Conservation (phyloP, 30 jellyfish, hydroid and myxozoan genomes). For the Catostylus mosaicus region DNA sequence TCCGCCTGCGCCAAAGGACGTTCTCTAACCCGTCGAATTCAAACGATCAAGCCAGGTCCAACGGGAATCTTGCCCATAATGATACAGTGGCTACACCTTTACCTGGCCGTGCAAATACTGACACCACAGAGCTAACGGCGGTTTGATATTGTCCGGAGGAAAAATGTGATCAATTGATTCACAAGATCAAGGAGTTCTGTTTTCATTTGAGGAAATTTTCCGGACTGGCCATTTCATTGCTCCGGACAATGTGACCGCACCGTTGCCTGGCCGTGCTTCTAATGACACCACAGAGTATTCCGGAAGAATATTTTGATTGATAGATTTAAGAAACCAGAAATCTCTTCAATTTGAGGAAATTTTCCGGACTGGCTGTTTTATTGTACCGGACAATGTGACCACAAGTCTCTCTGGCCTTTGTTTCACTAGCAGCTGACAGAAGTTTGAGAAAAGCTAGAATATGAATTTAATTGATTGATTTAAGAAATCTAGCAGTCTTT, state of each 20-base stretch:
- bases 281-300: neutral
- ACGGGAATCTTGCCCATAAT: constrained; percentile 42
- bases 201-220: neutral
- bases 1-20: constrained; percentile 43
- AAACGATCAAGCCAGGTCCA: constrained; percentile 3
- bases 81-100: constrained; percentile 43
- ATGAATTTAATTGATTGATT: neutral
- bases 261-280: neutral
- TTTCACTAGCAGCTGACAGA: neutral
- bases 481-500: too few species aligned
- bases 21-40: constrained; percentile 53
- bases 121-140: neutral
- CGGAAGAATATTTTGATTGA: neutral
- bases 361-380: neutral
- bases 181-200: neutral
- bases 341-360: neutral
- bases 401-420: neutral
- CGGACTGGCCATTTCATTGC: neutral
- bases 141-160: neutral
- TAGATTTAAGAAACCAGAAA: too few species aligned
- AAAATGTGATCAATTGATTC: too few species aligned
- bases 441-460: neutral
- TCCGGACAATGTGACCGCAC: neutral
- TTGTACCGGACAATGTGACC: neutral
- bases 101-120: constrained; percentile 25